Evolutionary conservation across 2,888 invertebrate genomes (phyloP).

Genomic region (Spialia ferax): DNA sequence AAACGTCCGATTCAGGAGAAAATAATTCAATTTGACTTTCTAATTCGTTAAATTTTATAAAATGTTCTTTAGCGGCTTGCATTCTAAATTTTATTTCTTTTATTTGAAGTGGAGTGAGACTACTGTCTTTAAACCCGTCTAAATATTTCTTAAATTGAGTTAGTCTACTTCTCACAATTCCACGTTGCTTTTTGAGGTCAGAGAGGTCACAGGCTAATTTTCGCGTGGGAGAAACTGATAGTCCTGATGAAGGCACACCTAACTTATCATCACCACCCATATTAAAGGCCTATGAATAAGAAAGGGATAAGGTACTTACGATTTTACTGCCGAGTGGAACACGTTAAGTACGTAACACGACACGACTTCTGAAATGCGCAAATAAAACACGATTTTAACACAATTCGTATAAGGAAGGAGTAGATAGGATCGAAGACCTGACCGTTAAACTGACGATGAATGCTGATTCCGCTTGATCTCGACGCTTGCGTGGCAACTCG

Average conservation of each 20-base stretch:
- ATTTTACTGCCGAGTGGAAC: neutral
- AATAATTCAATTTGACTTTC: neutral
- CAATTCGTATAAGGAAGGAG: slow-evolving; percentile 7
- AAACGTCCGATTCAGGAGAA: neutral
- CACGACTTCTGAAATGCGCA: neutral
- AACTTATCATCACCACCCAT: slow-evolving; percentile 12
- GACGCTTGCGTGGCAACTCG: neutral
- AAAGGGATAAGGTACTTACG: slow-evolving; percentile 7
- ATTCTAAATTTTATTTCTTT: slow-evolving; percentile 6
- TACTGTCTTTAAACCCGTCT: neutral
- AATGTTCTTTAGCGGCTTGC: slow-evolving; percentile 5
- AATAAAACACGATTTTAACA: slow-evolving; percentile 1
- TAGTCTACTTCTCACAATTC: slow-evolving; percentile 5
- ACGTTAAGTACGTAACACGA: neutral
- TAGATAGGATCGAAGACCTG: slow-evolving; percentile 7
- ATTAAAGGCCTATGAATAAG: slow-evolving; percentile 7
- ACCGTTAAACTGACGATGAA: slow-evolving; percentile 8
- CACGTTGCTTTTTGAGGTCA: slow-evolving; percentile 7
- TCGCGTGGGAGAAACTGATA: neutral
- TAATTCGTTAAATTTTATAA: slow-evolving; percentile 6
- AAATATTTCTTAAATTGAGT: slow-evolving; percentile 12
- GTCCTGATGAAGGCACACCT: neutral
- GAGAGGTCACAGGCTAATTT: neutral
- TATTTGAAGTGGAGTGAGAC: neutral
- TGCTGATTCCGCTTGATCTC: neutral